phyloP scores from a whole-genome alignment of 2,113 vertebrate species.

The Myiozetetes cayanensis region DNA sequence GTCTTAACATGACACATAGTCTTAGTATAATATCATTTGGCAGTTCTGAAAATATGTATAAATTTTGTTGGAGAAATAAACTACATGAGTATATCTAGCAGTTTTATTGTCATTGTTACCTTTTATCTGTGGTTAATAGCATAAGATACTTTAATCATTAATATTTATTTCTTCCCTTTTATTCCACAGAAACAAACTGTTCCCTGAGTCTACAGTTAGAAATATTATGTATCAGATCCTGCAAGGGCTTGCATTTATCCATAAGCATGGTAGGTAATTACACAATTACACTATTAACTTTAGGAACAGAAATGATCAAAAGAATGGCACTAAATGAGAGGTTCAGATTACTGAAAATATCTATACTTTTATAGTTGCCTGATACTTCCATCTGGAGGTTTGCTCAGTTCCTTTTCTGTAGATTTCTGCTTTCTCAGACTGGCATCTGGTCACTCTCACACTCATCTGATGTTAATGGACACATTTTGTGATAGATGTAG shows the following conservation, averaged over 20 bases:
- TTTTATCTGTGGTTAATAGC: neutral
- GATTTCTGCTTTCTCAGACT: neutral
- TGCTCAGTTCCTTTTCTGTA: neutral
- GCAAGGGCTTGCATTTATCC: conserved; percentile 83
- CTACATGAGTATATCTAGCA: neutral
- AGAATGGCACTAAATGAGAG: neutral
- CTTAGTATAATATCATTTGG: neutral
- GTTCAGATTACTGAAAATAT: neutral
- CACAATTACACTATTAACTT: neutral
- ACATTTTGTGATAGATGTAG: neutral
- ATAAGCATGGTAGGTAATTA: conserved; percentile 77
- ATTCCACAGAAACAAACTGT: conserved; percentile 76
- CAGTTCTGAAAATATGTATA: neutral
- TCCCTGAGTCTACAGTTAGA: conserved; percentile 81
- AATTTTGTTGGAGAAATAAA: neutral
- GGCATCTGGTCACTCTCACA: neutral
- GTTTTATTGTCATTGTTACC: neutral
- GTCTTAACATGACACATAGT: neutral
- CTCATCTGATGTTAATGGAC: neutral
- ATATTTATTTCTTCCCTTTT: conserved; percentile 10
- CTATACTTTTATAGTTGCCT: neutral
- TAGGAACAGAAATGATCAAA: neutral
- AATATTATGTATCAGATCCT: conserved; percentile 87
- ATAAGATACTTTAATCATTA: neutral
- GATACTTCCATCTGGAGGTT: neutral